Evolutionary conservation across 2,113 vertebrate species (phyloP), one percentile per base, ranked within the genome.

Genomic region (Amazona vittata): DNA sequence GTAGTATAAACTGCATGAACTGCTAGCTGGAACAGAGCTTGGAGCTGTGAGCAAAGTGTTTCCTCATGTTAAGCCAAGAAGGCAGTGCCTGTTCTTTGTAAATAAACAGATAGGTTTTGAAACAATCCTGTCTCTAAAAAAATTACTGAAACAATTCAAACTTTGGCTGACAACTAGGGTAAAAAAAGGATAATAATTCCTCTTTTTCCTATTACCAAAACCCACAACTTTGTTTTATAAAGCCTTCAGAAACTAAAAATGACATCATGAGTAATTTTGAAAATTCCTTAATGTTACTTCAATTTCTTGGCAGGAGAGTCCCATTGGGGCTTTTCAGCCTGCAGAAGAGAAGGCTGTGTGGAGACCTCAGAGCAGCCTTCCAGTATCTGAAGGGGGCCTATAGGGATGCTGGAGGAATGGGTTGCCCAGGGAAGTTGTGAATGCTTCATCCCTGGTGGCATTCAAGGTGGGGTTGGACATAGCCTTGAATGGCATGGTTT

Each of bases 161-260:
- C 26, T 86, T 71, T 52, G 86, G 50, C 83, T 84, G 68, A 78
- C 33, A 52, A 82, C 57, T 57, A 49, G 52, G 70, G 63, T 96
- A 87, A 93, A 87, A 89, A 94, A 93, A 83, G 62, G 89, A 64
- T 91, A 94, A 89, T 64, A 94, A 93, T 92, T 63, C 21, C 59
- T 71, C 44, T 53, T 86, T 70, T 90, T 94, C 69, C 83, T 86
- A 74, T 71, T 90, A 93, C 75, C 10, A 88, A 93, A 95, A 5
- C 50, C 53, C 80, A 67, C 29, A 76, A 39, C 19, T 78, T 90
- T 62, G 35, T 96, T 96, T 92, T 93, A 69, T 92, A 83, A 89
- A 76, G 35, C 13, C 62, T 92, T 83, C 22, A 69, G 83, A 94
- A 96, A 82, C 39, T 50, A 70, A 81, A 86, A 96, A 89, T 71